These are phyloP conservation scores for Heteronetta atricapilla DNA, from an alignment of 2,113 vertebrate genomes.

Conservation along the genomic window DNA sequence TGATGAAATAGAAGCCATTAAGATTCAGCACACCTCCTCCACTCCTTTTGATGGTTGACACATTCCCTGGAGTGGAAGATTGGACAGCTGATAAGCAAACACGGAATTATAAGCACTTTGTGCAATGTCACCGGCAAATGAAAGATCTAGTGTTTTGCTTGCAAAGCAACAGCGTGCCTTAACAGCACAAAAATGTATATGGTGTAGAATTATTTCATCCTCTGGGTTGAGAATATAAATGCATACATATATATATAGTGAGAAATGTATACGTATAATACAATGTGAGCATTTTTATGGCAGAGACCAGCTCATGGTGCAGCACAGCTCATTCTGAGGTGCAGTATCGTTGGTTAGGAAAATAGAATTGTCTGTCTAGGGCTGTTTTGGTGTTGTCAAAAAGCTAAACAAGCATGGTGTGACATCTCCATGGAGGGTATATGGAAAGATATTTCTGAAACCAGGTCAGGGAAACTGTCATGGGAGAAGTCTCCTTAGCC, in stretches of 20 bases:
- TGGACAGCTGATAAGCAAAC: constrained; percentile 82
- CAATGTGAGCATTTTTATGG: background rate
- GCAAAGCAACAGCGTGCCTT: constrained; percentile 69
- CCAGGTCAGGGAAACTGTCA: background rate
- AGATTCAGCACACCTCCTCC: constrained; percentile 78
- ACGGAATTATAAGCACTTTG: constrained; percentile 85
- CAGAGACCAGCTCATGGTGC: background rate
- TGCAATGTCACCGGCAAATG: constrained; percentile 79
- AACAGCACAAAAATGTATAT: constrained; percentile 68
- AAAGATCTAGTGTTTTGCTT: constrained; percentile 80
- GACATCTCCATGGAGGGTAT: constrained; percentile 9
- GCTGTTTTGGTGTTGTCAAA: constrained; percentile 34
- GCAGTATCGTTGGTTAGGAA: constrained; percentile 33
- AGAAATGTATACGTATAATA: background rate
- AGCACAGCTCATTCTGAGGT: constrained; percentile 18
- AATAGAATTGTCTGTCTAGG: constrained; percentile 24
- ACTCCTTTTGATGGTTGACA: constrained; percentile 81
- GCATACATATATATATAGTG: background rate
- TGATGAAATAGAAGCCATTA: constrained; percentile 82
- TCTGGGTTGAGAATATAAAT: constrained; percentile 69
- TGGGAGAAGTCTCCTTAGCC: background rate
- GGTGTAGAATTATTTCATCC: constrained; percentile 68
- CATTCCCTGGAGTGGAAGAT: constrained; percentile 82
- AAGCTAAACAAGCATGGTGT: background rate
- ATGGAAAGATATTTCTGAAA: background rate